Evolutionary conservation across 2,113 vertebrate genomes (phyloP).

Genomic region (Silurus glanis): DNA sequence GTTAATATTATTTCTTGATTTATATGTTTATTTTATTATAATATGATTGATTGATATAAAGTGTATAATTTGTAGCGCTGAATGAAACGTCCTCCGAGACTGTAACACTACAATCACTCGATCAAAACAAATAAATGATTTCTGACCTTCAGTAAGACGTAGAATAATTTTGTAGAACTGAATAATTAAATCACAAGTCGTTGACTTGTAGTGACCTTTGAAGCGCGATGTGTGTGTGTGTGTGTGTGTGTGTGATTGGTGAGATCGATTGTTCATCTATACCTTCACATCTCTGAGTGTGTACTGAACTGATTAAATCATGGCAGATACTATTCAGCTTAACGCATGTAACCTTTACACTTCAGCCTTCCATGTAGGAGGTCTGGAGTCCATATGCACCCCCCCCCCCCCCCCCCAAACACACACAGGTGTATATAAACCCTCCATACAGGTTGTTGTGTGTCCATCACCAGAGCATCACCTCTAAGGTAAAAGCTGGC

Average conservation of each 20-base stretch:
- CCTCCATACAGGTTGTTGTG: not conserved
- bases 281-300: not conserved
- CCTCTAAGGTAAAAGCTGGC: slow-evolving; percentile 56
- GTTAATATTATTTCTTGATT: too few relatives aligned
- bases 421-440: slow-evolving; percentile 55
- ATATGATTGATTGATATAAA: too few relatives aligned
- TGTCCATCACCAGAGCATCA: slow-evolving; percentile 52
- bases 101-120: not conserved
- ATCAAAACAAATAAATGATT: not conserved
- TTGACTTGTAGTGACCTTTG: not conserved
- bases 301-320: slow-evolving; percentile 20
- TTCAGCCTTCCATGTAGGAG: slow-evolving; percentile 49
- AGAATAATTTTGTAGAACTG: too few relatives aligned
- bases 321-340: not conserved
- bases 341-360: slow-evolving; percentile 52
- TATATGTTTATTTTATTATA: too few relatives aligned
- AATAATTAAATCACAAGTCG: too few relatives aligned
- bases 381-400: slow-evolving; percentile 57
- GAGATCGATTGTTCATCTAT: not conserved
- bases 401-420: not conserved
- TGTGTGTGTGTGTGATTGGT: not conserved
- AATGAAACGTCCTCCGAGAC: too few relatives aligned
- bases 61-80: too few relatives aligned
- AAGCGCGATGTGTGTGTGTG: not conserved
- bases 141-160: not conserved